These are phyloP conservation scores for Ctenopoma kingsleyae DNA, from an alignment of 2,797 vertebrate genomes.

Conservation along the genomic window DNA sequence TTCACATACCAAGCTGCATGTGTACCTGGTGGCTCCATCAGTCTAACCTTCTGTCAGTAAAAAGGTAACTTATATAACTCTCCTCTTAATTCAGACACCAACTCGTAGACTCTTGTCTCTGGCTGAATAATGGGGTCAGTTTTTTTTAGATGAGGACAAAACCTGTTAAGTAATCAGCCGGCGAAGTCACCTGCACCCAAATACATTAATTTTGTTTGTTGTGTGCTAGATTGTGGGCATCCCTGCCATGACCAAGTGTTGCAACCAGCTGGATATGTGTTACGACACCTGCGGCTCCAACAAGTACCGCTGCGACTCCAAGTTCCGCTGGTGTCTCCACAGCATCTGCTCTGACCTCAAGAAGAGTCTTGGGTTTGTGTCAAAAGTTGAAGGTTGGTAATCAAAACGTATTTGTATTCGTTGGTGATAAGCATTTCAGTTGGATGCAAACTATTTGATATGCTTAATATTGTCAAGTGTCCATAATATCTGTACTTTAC, in stretches of 20 bases:
- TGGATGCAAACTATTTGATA: background rate
- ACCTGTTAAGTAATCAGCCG: no score
- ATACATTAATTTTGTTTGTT: slow-evolving; percentile 4
- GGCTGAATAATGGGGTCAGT: background rate
- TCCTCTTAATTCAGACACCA: no score
- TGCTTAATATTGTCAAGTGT: no score
- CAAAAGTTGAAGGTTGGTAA: slow-evolving; percentile 94
- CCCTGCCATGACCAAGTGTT: slow-evolving; percentile 97
- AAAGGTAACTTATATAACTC: no score
- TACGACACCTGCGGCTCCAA: slow-evolving; percentile 98
- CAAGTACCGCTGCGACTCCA: slow-evolving; percentile 98
- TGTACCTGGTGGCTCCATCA: no score
- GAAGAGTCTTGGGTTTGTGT: slow-evolving; percentile 96
- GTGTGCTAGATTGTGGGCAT: slow-evolving; percentile 90
- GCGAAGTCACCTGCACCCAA: no score
- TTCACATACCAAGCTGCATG: no score
- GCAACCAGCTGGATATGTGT: slow-evolving; percentile 94
- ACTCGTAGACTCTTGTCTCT: no score
- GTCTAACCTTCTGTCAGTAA: no score
- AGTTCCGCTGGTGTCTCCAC: slow-evolving; percentile 99
- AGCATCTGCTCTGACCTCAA: slow-evolving; percentile 98
- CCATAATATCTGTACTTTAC: no score
- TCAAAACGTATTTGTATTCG: background rate
- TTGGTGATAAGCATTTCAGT: background rate
- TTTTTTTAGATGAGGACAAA: background rate